phyloP scores from a whole-genome alignment of 1,140 invertebrate genomes.

The Brachionus rotundiformis region DNA sequence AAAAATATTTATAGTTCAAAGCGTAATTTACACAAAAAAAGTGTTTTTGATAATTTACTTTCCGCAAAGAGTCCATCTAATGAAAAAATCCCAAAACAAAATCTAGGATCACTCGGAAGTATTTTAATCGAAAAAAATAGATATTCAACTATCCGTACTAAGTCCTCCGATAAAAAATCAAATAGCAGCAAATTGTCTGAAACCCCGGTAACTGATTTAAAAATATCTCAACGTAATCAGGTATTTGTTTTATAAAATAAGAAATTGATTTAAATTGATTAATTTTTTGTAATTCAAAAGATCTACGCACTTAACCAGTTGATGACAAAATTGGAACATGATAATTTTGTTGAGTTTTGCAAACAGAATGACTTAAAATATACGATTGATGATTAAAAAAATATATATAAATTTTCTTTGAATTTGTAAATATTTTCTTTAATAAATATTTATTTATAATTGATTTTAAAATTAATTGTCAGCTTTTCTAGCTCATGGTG shows the following conservation, averaged over 20 bases:
- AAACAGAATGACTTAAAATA: neutral
- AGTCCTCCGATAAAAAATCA: slow-evolving; percentile 6
- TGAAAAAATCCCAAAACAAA: neutral
- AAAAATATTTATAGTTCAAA: neutral
- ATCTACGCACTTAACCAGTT: slow-evolving; percentile 25
- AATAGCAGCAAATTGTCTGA: neutral
- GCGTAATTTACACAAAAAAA: neutral
- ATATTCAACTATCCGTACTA: neutral
- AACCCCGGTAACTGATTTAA: neutral
- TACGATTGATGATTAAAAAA: neutral
- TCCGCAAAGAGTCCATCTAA: neutral
- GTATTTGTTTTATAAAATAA: neutral
- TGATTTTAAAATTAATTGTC: too few relatives aligned
- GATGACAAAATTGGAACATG: slow-evolving; percentile 47
- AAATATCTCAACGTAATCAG: slow-evolving; percentile 29
- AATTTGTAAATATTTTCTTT: neutral
- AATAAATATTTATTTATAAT: too few relatives aligned
- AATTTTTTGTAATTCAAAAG: neutral
- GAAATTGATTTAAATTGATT: neutral
- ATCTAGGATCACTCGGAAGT: neutral
- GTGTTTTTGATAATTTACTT: neutral
- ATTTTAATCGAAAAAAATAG: neutral
- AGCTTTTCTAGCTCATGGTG: too few relatives aligned
- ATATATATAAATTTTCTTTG: neutral
- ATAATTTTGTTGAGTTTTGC: slow-evolving; percentile 36